Evolutionary conservation across 2,113 vertebrate species (phyloP), one percentile per base, ranked within the genome.

Genomic region (Copsychus sechellarum): DNA sequence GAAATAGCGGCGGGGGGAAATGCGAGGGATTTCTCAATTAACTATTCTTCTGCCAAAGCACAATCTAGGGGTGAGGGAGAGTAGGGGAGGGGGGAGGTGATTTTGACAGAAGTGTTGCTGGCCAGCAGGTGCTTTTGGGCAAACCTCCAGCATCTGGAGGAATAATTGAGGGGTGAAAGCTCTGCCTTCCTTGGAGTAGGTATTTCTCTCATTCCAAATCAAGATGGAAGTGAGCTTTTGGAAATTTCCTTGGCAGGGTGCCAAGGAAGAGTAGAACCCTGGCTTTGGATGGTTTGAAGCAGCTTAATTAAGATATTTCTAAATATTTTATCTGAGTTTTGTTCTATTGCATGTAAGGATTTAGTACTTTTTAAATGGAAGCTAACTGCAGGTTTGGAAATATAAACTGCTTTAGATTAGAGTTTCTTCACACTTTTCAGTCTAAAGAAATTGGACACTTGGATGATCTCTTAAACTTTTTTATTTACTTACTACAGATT

Each of bases 1-100:
- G 14, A 11, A 66, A 36, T 0, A 50, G 45, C 5, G 2, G 33
- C 10, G 1, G 2, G 1, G 2, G 36, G 5, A 8, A 21, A 54
- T 0, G 81, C 0, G 61, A 50, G 48, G n/a, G 45, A 11, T 50
- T 62, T 19, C 48, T 51, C 67, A 5, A 5, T 74, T 61, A 69
- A 60, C 47, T 42, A 4, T 1, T 77, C 3, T 54, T 40, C 45
- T n/a, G 42, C 47, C 66, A 20, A 31, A 79, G 29, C 6, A 11
- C 73, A 57, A 60, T 8, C 4, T 11, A 14, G 10, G 17, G 15
- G 9, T 7, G 5, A 8, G 25, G 34, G 11, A 40, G 13, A 5
- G 1, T 0, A 11, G 20, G 9, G 43, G 12, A 42, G 8, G 14
- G 28, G 17, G 15, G 17, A 19, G 25, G 33, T 33, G 36, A 4